phyloP scores from a whole-genome alignment of 2,888 invertebrate species.

The Euproctis similis region DNA sequence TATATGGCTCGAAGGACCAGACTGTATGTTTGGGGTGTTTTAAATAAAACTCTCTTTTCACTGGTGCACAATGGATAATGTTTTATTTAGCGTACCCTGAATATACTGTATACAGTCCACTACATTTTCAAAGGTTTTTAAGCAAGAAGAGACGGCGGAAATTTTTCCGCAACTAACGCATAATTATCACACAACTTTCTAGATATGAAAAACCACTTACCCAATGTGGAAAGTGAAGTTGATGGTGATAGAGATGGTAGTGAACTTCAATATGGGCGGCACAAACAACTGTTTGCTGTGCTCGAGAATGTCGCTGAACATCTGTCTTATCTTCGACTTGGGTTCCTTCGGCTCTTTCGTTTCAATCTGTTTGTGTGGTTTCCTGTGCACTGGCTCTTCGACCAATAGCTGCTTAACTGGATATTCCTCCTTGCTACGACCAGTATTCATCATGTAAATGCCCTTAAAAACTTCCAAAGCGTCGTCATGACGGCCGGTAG shows the following conservation, averaged over 20 bases:
- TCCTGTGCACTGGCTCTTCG: slow-evolving; percentile 68
- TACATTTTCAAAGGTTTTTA: too few relatives aligned
- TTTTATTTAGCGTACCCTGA: too few relatives aligned
- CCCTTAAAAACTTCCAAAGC: slow-evolving; percentile 87
- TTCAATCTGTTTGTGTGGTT: slow-evolving; percentile 77
- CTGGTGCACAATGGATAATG: too few relatives aligned
- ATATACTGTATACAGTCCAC: too few relatives aligned
- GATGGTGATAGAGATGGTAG: slow-evolving; percentile 88
- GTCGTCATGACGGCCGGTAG: slow-evolving; percentile 85
- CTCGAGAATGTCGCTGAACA: slow-evolving; percentile 85
- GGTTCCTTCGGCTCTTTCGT: slow-evolving; percentile 62
- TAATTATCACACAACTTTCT: too few relatives aligned
- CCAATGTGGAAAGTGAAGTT: slow-evolving; percentile 96
- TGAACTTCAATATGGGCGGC: slow-evolving; percentile 88
- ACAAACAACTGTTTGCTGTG: slow-evolving; percentile 89
- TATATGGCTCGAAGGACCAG: too few relatives aligned
- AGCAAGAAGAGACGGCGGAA: too few relatives aligned
- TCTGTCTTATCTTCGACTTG: slow-evolving; percentile 81
- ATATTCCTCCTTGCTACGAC: slow-evolving; percentile 82
- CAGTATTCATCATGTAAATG: slow-evolving; percentile 89
- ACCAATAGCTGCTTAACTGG: slow-evolving; percentile 83
- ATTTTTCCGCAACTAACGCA: too few relatives aligned
- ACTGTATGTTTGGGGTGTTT: too few relatives aligned
- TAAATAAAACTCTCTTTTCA: too few relatives aligned
- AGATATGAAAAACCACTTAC: slow-evolving; percentile 52